Percentiles rank a stretch among this genome's conserved stretches.
Conservation (phyloP, 2,797 vertebrate genomes). For the Danionella dracula region DNA sequence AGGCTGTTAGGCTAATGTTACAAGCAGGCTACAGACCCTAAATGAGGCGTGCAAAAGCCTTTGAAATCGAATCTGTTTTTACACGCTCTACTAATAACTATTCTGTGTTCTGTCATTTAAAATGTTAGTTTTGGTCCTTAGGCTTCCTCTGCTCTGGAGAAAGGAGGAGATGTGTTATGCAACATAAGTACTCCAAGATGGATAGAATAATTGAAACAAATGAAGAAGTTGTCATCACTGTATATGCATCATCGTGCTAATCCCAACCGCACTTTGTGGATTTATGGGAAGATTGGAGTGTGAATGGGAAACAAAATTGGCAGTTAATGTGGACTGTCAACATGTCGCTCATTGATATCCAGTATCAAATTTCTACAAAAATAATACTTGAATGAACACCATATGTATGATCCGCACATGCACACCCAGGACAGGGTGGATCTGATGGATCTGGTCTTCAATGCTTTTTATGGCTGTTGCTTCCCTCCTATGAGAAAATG, state of each 20-base stretch:
- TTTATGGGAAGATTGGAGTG: constrained; percentile 2
- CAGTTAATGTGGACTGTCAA: background rate
- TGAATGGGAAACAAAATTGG: background rate
- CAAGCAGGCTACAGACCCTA: background rate
- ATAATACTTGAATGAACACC: background rate
- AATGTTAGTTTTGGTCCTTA: constrained; percentile 35
- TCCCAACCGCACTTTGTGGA: background rate
- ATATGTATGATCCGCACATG: background rate
- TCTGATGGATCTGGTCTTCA: constrained; percentile 1
- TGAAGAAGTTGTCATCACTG: background rate
- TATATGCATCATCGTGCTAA: constrained; percentile 9
- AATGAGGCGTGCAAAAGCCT: constrained; percentile 16
- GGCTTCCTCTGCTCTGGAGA: constrained; percentile 12
- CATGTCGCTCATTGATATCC: constrained; percentile 37
- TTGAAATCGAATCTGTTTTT: constrained; percentile 32
- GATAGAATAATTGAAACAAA: constrained; percentile 2
- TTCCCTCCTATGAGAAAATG: background rate
- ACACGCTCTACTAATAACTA: constrained; percentile 24
- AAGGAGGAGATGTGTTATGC: constrained; percentile 9
- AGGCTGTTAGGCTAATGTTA: constrained; percentile 23
- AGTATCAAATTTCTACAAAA: constrained; percentile 13
- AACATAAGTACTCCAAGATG: constrained; percentile 7
- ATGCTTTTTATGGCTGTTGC: constrained; percentile 7
- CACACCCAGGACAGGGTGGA: background rate
- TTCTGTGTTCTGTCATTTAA: constrained; percentile 15